These are phyloP conservation scores for Thrips palmi DNA, from an alignment of 1,140 invertebrate species.

Conservation along the genomic window DNA sequence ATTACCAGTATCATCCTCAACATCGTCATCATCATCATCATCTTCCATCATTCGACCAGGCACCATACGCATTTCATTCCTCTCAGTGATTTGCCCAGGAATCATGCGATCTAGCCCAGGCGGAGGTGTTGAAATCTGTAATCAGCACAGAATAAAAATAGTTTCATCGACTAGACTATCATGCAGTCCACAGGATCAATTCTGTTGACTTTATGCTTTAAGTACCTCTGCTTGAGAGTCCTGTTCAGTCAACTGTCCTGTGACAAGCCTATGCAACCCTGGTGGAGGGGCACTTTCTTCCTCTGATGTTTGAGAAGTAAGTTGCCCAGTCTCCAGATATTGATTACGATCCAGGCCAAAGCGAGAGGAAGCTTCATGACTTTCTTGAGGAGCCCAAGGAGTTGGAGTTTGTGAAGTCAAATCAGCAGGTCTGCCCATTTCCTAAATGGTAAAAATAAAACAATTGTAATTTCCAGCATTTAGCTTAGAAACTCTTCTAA, in stretches of 20 bases:
- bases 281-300: constrained; percentile 14
- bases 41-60: constrained; percentile 6
- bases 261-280: constrained; percentile 17
- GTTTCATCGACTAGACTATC: not conserved
- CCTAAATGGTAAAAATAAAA: too few relatives aligned
- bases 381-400: too few relatives aligned
- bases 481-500: too few relatives aligned
- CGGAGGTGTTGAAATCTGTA: not conserved
- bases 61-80: constrained; percentile 1
- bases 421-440: too few relatives aligned
- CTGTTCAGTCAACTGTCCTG: constrained; percentile 14
- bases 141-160: not conserved
- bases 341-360: too few relatives aligned
- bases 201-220: not conserved
- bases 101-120: not conserved
- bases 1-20: constrained; percentile 12
- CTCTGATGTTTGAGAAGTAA: too few relatives aligned
- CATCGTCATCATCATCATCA: constrained; percentile 1
- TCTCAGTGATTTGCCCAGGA: constrained; percentile 3
- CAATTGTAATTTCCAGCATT: too few relatives aligned
- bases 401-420: too few relatives aligned
- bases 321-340: too few relatives aligned
- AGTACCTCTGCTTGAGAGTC: not conserved
- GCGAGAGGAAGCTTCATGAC: too few relatives aligned
- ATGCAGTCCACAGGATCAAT: not conserved